Base-by-base conservation (phyloP, 2,888 invertebrate genomes). In the Belgica antarctica region DNA sequence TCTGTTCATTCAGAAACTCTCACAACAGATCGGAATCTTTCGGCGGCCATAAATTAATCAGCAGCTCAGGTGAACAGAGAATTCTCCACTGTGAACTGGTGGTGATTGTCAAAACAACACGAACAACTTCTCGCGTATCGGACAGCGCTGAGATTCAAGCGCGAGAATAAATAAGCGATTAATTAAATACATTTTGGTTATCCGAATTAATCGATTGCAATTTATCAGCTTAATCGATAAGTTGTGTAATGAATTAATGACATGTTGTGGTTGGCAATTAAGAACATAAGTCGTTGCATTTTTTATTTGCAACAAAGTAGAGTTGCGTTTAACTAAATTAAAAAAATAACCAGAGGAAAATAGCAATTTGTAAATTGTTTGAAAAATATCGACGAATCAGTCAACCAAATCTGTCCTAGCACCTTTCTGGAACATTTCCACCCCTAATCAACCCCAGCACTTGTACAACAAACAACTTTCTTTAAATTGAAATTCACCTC, bases 151-250 rank as follows among this genome's bases (percentile, higher is more conserved):
- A 46, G 4, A 46, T 46, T 46, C 4, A 31, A 31, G 34, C 34
- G 34, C 34, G 24, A 31, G 52, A 47, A 68, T 52, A 68, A 57
- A 66, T 66, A 66, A 57, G 68, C 57, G 4, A 68, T 68, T 68
- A 68, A 68, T 68, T 68, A 68, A 46, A 15, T n/a, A 22, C 46
- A 28, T 15, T 59, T 70, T 15, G 15, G 41, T 22, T 34, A 69
- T 12, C 24, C 22, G 41, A 41, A 70, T 61, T 70, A 70, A 70
- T 70, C 57, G 70, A 70, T 70, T 59, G 22, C 15, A 24, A 70
- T 70, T 70, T 70, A 70, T 70, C 70, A 70, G 34, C 36, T 70
- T 70, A 68, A 68, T 68, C 68, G 68, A 68, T 68, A 47, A 57
- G 68, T 68, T 68, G 68, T 68, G 68, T 68, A 68, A 68, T 17